These are phyloP conservation scores for Acanthoscelides obtectus DNA, from an alignment of 2,888 invertebrate genomes.

Conservation along the genomic window DNA sequence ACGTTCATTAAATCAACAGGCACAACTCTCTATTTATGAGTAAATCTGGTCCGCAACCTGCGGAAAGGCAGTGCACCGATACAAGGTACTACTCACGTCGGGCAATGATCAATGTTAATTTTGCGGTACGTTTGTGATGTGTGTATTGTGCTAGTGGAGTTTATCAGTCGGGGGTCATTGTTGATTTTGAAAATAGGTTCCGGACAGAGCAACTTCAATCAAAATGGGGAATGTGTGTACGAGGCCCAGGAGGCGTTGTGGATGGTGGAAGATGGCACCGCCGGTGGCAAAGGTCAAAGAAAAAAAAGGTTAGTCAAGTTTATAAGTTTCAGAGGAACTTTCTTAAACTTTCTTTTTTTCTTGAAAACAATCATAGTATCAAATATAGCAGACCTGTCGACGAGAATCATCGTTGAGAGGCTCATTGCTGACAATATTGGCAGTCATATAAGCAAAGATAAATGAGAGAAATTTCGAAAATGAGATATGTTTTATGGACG, in stretches of 20 bases:
- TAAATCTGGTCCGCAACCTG: neutral
- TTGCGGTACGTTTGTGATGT: neutral
- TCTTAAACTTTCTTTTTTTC: too few relatives aligned
- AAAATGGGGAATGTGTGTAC: slow-evolving; percentile 38
- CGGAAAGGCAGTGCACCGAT: neutral
- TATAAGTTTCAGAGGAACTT: neutral
- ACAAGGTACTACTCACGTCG: neutral
- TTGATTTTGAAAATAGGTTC: slow-evolving; percentile 51
- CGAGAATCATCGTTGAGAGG: too few relatives aligned
- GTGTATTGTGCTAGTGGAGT: neutral
- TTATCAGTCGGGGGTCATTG: neutral
- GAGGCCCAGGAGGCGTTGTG: slow-evolving; percentile 45
- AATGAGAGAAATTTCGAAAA: too few relatives aligned
- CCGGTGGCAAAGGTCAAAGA: slow-evolving; percentile 52
- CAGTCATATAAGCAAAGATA: too few relatives aligned
- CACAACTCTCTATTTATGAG: too few relatives aligned
- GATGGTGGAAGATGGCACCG: slow-evolving; percentile 47
- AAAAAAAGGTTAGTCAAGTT: slow-evolving; percentile 51
- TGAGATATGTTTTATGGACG: too few relatives aligned
- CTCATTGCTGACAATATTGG: too few relatives aligned
- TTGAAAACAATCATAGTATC: too few relatives aligned
- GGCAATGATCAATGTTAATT: neutral
- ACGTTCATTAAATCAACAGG: too few relatives aligned
- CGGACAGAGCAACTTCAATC: slow-evolving; percentile 53
- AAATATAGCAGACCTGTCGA: too few relatives aligned